These are phyloP conservation scores for Drosophila lacertosa DNA, from an alignment of 1,140 invertebrate genomes.

Conservation along the genomic window DNA sequence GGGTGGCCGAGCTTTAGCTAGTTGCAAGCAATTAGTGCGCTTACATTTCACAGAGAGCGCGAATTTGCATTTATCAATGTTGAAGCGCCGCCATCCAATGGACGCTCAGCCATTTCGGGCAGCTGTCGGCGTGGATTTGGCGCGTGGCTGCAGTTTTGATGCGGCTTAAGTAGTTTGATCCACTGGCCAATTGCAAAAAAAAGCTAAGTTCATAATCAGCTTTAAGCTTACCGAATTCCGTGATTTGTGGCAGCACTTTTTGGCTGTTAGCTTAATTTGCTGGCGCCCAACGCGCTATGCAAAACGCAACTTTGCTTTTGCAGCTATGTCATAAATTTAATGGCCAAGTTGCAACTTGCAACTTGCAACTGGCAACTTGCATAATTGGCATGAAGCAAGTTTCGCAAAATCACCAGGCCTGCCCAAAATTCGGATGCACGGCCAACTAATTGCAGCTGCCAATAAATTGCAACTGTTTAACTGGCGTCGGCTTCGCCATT, in stretches of 20 bases:
- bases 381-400: slow-evolving; percentile 38
- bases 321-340: slow-evolving; percentile 35
- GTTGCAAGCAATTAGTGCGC: slow-evolving; percentile 40
- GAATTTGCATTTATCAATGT: slow-evolving; percentile 44
- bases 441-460: slow-evolving; percentile 61
- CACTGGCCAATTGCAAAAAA: not conserved
- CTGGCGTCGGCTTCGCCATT: slow-evolving; percentile 39
- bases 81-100: not conserved
- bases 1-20: slow-evolving; percentile 24
- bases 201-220: not conserved
- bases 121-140: not conserved
- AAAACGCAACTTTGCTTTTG: not conserved
- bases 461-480: slow-evolving; percentile 54
- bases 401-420: slow-evolving; percentile 9
- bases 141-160: not conserved
- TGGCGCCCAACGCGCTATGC: not conserved
- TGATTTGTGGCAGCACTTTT: slow-evolving; percentile 3
- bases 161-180: not conserved
- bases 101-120: not conserved
- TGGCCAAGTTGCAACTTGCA: slow-evolving; percentile 27
- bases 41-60: slow-evolving; percentile 22
- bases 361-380: no score
- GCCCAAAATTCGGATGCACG: slow-evolving; percentile 42
- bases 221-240: not conserved
- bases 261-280: no score